These are phyloP conservation scores for Carettochelys insculpta DNA, from an alignment of 2,113 vertebrate genomes.

Conservation along the genomic window DNA sequence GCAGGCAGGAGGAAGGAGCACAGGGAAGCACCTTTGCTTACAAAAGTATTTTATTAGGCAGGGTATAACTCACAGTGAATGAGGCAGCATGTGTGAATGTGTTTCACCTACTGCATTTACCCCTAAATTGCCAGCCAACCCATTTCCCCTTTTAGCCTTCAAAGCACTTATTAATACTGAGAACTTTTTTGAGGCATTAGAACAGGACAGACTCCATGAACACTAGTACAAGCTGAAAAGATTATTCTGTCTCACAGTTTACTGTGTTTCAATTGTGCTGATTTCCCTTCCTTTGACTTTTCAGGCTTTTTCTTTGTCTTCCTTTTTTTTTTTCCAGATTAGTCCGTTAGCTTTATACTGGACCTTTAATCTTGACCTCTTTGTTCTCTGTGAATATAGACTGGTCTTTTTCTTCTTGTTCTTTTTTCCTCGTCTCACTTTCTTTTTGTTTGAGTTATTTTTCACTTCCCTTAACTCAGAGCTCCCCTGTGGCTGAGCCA, in stretches of 20 bases:
- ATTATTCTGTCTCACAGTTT: background rate
- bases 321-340: background rate
- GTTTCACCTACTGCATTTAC: background rate
- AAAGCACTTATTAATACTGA: background rate
- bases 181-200: background rate
- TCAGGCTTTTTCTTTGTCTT: background rate
- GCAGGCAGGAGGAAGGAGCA: too few species aligned
- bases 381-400: background rate
- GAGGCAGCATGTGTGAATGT: too few species aligned
- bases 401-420: background rate
- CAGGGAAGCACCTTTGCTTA: too few species aligned
- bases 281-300: conserved; percentile 2
- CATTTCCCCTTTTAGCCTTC: background rate
- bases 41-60: too few species aligned
- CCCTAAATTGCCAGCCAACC: background rate
- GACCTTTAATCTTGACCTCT: background rate
- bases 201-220: background rate
- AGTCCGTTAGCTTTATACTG: background rate
- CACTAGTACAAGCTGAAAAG: background rate
- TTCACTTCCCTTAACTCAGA: background rate
- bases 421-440: background rate
- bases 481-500: background rate
- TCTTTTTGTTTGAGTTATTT: background rate
- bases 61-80: too few species aligned
- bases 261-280: background rate